Conservation (phyloP, 2,113 vertebrate genomes). For the Atherinomorus stipes region DNA sequence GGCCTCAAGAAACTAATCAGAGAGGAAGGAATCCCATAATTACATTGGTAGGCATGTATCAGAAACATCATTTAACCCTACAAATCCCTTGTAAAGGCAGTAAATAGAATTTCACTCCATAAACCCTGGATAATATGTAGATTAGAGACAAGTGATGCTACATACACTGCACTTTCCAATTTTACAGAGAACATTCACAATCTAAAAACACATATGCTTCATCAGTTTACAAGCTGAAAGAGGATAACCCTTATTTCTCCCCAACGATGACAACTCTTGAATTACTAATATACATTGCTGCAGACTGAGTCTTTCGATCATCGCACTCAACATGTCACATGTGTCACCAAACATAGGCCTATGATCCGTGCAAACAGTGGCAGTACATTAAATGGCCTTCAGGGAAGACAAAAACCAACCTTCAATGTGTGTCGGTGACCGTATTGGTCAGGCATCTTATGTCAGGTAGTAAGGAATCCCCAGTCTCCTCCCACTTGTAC, state of each 20-base stretch:
- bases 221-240: conserved; percentile 16
- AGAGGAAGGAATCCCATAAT: background rate
- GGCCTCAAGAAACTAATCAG: background rate
- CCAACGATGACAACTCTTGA: conserved; percentile 7
- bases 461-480: conserved; percentile 50
- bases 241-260: conserved; percentile 30
- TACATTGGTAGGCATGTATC: background rate
- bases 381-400: conserved; percentile 45
- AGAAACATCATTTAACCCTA: conserved; percentile 1
- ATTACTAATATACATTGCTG: conserved; percentile 6
- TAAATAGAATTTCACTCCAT: background rate
- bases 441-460: conserved; percentile 41
- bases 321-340: conserved; percentile 45
- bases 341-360: conserved; percentile 41
- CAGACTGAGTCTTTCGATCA: conserved; percentile 32
- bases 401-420: conserved; percentile 58
- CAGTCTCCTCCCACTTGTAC: conserved; percentile 30
- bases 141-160: conserved; percentile 17
- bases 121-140: background rate
- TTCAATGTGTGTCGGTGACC: conserved; percentile 35
- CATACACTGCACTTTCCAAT: conserved; percentile 24
- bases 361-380: conserved; percentile 53
- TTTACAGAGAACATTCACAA: conserved; percentile 18
- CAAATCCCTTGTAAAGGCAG: background rate
- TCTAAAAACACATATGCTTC: conserved; percentile 13